Evolutionary conservation across 2,113 vertebrate genomes (phyloP), one percentile per base, ranked within the genome.

Genomic region (Electrona antarctica): DNA sequence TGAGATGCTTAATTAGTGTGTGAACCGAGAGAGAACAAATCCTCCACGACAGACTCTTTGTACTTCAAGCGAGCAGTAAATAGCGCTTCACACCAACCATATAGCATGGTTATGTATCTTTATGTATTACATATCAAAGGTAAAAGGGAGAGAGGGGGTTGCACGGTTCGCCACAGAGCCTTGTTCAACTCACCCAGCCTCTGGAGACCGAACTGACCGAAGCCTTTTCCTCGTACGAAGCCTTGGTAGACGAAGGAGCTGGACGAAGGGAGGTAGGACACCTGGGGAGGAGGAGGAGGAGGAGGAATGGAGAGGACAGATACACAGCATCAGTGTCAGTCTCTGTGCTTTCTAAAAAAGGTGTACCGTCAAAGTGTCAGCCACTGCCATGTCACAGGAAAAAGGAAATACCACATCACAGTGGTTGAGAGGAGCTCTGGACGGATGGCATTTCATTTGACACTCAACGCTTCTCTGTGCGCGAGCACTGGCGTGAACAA

Each of bases 181-280:
- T 4, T 4, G 33, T 41, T 81, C 73, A 52, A 84, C 88, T 95
- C 94, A 98, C 98, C 97, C 1, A 98, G 89, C 86, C 97, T 96
- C 89, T 99, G 98, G 68, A 99, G 96, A 87, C 97, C 97, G 67
- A 99, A 99, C 83, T 99, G 97, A 66, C 98, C 97, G 6, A 99
- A 99, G 85, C 95, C 96, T 92, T 97, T 98, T 84, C 97, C 97
- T 77, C 94, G 94, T 72, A 99, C 96, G 8, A 98, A 98, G 78
- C 98, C 98, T 86, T 99, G 98, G 91, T 99, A 99, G 73, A 98
- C 94, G 78, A 97, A 98, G 1, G 96, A 97, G 88, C 94, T 96
- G 0, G 95, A 96, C 0, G 96, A 94, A 6, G 96, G 91, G 82
- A 98, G 96, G 0, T 95, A 95, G 0, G 96, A 97, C 90, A 99